Evolutionary conservation across 2,888 invertebrate species (phyloP).

Genomic region (Cephus sareptanus): DNA sequence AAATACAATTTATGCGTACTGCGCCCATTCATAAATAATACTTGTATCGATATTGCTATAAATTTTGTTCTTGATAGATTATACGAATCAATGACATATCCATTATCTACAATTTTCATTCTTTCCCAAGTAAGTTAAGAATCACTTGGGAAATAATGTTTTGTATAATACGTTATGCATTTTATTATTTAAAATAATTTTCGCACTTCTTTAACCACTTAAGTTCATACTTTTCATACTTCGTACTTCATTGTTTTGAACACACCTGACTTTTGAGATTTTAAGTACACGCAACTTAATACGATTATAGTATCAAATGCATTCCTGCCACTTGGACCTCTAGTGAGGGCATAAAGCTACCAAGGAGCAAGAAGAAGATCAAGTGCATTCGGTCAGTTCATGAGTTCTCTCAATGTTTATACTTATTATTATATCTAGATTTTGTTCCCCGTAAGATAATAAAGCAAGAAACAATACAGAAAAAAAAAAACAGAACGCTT

Average conservation of each 20-base stretch:
- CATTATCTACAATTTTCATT: background rate
- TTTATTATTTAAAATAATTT: background rate
- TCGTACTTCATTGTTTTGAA: background rate
- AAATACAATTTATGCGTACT: constrained; percentile 7
- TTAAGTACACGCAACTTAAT: background rate
- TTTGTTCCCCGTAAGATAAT: background rate
- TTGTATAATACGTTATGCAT: background rate
- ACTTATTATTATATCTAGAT: background rate
- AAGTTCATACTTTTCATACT: background rate
- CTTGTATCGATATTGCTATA: background rate
- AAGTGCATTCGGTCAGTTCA: background rate
- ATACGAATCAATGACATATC: background rate
- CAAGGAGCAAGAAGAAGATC: too few relatives aligned
- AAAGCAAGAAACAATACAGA: background rate
- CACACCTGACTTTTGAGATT: background rate
- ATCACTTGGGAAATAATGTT: background rate
- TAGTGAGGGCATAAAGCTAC: too few relatives aligned
- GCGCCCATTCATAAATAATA: background rate
- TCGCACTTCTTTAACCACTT: background rate
- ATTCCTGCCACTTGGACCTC: too few relatives aligned
- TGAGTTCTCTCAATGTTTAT: background rate
- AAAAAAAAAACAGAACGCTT: background rate
- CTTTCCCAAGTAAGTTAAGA: background rate
- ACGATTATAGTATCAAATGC: background rate
- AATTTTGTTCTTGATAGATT: background rate